Base-by-base conservation (phyloP, 1,140 invertebrate species). In the Bombus superbus region DNA sequence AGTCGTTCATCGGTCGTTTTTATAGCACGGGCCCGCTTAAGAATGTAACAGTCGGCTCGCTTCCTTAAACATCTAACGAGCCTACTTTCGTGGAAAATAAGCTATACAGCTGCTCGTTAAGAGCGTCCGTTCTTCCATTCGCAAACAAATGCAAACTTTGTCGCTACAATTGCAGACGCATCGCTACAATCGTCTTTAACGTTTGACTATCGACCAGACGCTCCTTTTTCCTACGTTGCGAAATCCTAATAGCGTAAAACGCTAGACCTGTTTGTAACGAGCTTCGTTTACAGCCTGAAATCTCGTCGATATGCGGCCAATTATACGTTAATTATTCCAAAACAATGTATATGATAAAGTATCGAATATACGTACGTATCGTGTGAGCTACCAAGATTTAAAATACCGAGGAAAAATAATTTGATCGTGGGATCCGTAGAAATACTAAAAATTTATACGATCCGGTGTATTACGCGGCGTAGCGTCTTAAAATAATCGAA, bases 41-140 rank as follows among this genome's bases (percentile, higher is more conserved):
- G 85, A 88, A 66, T 69, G 32, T 35, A 38, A 22, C 18, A 28
- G 9, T n/a, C n/a, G 11, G 25, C 6, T 78, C 40, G 25, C 42
- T 74, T 85, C 66, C 47, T 8, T 18, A 42, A 68, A 81, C 66
- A 68, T 89, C 64, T 77, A 81, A 81, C 35, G 22, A 42, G 64
- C 40, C 35, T 44, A 40, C 59, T 73, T 32, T 47, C 11, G 22
- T 15, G 18, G 38, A 42, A 80, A 84, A 76, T 83, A 69, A 83
- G 79, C 69, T 53, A 32, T 47, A 15, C 15, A 28, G 10, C 11
- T 18, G 3, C 28, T 84, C 81, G 59, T 87, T 85, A 83, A 84
- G 53, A 42, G 62, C 75, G 47, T 42, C 75, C 11, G 62, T 79
- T 71, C 69, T 10, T 1, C 28, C 40, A 87, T 66, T 9, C 66